Conservation (phyloP, 2,888 invertebrate genomes). For the Eulithis prunata region DNA sequence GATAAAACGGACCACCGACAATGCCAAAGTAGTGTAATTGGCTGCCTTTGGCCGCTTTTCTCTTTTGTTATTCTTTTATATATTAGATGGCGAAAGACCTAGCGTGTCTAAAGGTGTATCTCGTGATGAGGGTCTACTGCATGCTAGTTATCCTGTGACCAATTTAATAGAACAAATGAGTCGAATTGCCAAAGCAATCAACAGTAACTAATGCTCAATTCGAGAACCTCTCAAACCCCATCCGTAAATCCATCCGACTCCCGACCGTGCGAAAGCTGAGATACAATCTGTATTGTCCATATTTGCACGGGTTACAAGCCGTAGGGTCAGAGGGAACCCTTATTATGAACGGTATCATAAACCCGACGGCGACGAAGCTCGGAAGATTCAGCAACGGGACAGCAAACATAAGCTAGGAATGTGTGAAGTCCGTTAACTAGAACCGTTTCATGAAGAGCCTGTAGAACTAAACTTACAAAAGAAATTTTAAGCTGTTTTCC, state of each 20-base stretch:
- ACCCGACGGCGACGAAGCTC: slow-evolving; percentile 51
- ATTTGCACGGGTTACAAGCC: slow-evolving; percentile 59
- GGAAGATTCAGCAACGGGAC: slow-evolving; percentile 55
- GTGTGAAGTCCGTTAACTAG: slow-evolving; percentile 4
- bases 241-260: slow-evolving; percentile 54
- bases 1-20: too few relatives aligned
- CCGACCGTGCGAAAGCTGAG: slow-evolving; percentile 68
- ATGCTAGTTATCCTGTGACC: too few relatives aligned
- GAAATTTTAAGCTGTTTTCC: slow-evolving; percentile 3
- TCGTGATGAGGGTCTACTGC: too few relatives aligned
- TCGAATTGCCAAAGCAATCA: not conserved
- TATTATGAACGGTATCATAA: slow-evolving; percentile 58
- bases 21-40: too few relatives aligned
- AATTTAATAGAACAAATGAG: not conserved
- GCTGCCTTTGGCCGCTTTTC: too few relatives aligned
- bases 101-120: too few relatives aligned
- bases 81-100: too few relatives aligned
- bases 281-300: slow-evolving; percentile 68
- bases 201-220: slow-evolving; percentile 34
- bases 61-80: too few relatives aligned
- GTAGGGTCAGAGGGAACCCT: slow-evolving; percentile 69
- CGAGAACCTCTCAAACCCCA: slow-evolving; percentile 53
- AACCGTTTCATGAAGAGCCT: slow-evolving; percentile 9
- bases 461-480: not conserved
- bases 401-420: slow-evolving; percentile 9